Evolutionary conservation across 2,113 vertebrate species (phyloP).

Genomic region (Syrrhaptes paradoxus): DNA sequence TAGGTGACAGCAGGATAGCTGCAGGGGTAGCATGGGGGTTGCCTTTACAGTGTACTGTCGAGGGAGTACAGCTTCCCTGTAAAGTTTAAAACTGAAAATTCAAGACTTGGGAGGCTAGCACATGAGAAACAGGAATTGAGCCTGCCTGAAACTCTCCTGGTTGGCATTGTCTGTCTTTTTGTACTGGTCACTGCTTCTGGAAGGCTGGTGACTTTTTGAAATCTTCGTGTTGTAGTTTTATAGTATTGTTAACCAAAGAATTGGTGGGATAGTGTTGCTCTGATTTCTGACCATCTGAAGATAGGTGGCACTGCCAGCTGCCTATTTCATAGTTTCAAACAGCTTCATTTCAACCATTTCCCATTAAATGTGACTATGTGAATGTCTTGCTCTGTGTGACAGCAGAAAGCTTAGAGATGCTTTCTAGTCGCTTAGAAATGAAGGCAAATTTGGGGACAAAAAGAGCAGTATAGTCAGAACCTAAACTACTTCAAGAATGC

Average conservation of each 20-base stretch:
- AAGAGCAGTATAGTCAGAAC: neutral
- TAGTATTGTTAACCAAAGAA: neutral
- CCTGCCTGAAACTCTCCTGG: neutral
- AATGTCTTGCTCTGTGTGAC: neutral
- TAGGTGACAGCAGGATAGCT: neutral
- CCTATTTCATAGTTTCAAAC: neutral
- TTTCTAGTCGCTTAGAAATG: neutral
- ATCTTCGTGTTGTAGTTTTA: neutral
- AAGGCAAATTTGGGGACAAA: neutral
- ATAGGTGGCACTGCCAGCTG: neutral
- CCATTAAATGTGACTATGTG: neutral
- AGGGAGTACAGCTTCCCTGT: neutral
- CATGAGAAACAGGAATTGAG: neutral
- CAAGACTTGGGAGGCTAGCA: neutral
- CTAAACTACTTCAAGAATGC: neutral
- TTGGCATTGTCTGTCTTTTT: neutral
- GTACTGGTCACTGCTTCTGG: neutral
- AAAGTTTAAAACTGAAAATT: neutral
- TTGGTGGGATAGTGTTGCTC: accelerated
- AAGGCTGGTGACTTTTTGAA: neutral
- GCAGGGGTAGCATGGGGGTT: neutral
- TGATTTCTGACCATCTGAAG: neutral
- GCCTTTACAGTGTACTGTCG: neutral
- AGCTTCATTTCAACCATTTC: accelerated
- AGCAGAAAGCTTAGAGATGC: neutral